phyloP scores from a whole-genome alignment of 2,888 invertebrate species.

The Brachylomia viminalis region DNA sequence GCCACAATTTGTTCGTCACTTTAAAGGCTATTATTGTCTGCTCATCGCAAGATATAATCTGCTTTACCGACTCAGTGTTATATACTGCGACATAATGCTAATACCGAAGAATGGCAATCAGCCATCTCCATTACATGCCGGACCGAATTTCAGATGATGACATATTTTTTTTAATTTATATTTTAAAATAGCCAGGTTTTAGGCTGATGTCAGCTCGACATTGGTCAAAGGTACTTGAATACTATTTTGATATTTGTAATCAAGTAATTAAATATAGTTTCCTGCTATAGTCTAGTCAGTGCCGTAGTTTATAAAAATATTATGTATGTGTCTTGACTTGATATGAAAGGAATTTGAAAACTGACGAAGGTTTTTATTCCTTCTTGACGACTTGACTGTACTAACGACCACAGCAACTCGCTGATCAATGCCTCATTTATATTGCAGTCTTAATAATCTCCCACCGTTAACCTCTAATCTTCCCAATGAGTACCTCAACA shows the following conservation, averaged over 20 bases:
- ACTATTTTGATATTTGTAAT: background rate
- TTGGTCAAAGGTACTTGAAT: background rate
- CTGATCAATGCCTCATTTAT: background rate
- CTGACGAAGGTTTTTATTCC: background rate
- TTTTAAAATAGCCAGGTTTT: background rate
- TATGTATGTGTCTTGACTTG: background rate
- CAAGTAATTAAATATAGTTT: background rate
- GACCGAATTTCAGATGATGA: background rate
- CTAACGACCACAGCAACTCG: background rate
- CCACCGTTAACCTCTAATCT: background rate
- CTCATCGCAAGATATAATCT: background rate
- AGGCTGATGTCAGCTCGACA: background rate
- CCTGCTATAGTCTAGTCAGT: background rate
- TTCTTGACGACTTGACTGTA: background rate
- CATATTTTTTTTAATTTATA: background rate
- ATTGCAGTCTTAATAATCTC: background rate
- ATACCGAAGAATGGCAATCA: background rate
- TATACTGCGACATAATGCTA: background rate
- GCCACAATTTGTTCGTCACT: background rate
- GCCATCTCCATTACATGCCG: background rate
- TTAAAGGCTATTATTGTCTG: background rate
- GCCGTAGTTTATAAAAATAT: background rate
- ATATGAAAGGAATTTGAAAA: background rate
- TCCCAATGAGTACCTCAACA: background rate
- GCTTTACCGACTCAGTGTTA: background rate